Evolutionary conservation across 2,888 invertebrate species (phyloP), one percentile per base, ranked within the genome.

Genomic region (Chouioia cunea): DNA sequence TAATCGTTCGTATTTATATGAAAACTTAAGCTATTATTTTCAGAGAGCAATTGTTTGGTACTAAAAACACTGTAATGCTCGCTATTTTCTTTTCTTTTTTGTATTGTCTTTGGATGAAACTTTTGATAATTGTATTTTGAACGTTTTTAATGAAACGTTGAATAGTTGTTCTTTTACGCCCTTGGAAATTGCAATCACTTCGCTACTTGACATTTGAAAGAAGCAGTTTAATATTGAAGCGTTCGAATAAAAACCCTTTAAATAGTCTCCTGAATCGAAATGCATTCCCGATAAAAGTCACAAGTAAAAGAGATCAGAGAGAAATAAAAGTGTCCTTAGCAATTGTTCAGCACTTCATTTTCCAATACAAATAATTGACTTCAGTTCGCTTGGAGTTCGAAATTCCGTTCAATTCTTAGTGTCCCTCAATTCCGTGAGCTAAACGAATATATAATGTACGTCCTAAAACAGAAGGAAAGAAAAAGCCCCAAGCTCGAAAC

Each of bases 341-440:
- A 15, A n/a, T 23, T 16, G 43, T 14, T 23, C 36, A 23, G 57
- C 27, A 58, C 63, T 69, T 63, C 50, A 69, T 69, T 69, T 69
- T 69, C 62, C 57, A 63, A 52, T 69, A 69, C 63, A 69, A 69
- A 69, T 69, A 69, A 63, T 63, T 69, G 69, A 63, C 63, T 69
- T 63, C 57, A 44, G 36, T 12, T 36, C 12, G 36, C 36, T 36
- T 36, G 36, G 36, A 36, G 6, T 18, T 57, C 1, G 52, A 66
- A 59, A 65, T 65, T 65, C 65, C 22, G 44, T 65, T 50, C 12
- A 57, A 65, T 36, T 65, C 56, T 27, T n/a, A 27, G 10, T 36
- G 47, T 53, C 64, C n/a, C n/a, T 47, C 64, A 46, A 47, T 57
- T 53, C 56, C n/a, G 36, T 10, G 36, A 23, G 27, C 36, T 36